Conservation (phyloP, 2,888 invertebrate genomes). For the Machimus rusticus region DNA sequence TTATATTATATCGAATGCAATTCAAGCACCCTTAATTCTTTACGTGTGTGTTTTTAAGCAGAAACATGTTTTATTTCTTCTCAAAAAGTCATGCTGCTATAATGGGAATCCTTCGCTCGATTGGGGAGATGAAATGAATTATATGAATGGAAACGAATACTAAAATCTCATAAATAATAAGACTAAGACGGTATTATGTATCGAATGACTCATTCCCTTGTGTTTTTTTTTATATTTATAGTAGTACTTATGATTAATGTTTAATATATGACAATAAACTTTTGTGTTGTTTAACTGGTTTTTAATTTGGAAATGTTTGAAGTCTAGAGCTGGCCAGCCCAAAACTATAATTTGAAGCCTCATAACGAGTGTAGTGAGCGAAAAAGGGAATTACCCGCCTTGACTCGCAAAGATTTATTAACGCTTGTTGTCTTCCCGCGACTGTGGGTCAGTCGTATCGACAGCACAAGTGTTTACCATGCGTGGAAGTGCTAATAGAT, state of each 20-base stretch:
- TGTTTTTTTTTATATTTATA: background rate
- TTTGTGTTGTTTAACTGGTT: background rate
- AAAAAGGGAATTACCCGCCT: too few relatives aligned
- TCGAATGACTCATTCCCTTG: background rate
- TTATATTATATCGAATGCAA: conserved; percentile 77
- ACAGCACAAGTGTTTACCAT: too few relatives aligned
- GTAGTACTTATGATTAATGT: conserved; percentile 7
- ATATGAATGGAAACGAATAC: conserved; percentile 74
- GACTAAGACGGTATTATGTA: background rate
- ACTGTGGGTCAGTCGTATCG: too few relatives aligned
- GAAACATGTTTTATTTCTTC: conserved; percentile 78
- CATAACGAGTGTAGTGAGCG: too few relatives aligned
- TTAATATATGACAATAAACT: background rate
- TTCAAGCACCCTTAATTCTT: conserved; percentile 77
- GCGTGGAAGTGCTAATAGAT: too few relatives aligned
- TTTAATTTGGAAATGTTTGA: background rate
- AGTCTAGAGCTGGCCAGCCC: background rate
- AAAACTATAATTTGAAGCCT: background rate
- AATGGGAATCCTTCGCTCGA: conserved; percentile 77
- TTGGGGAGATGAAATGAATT: conserved; percentile 90
- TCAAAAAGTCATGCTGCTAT: conserved; percentile 82
- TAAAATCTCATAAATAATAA: conserved; percentile 46
- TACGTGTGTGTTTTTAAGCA: conserved; percentile 82
- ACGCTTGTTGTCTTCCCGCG: too few relatives aligned
- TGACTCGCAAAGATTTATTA: too few relatives aligned